Conservation (phyloP, 1,140 invertebrate species). For the Eufriesea mexicana region DNA sequence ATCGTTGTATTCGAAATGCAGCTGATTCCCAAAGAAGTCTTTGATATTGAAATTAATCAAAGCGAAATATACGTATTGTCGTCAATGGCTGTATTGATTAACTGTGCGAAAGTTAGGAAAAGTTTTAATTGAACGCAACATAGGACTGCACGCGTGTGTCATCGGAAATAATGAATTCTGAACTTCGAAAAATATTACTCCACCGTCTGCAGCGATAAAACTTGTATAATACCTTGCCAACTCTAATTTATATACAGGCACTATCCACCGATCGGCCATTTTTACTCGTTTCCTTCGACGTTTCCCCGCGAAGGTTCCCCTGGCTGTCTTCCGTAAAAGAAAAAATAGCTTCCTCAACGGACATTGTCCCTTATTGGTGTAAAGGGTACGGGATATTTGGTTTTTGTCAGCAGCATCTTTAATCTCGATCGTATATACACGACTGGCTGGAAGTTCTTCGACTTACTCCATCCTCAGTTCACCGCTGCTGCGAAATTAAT, state of each 20-base stretch:
- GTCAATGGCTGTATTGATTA: too few species aligned
- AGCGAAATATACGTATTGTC: too few species aligned
- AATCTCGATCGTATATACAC: conserved; percentile 25
- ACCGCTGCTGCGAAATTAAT: conserved; percentile 45
- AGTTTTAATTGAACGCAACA: too few species aligned
- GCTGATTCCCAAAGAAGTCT: too few species aligned
- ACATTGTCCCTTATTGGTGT: background rate
- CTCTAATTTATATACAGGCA: background rate
- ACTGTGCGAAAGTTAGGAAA: too few species aligned
- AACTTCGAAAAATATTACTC: too few species aligned
- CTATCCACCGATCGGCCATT: background rate
- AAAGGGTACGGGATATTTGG: background rate
- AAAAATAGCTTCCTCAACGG: background rate
- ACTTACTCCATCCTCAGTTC: conserved; percentile 31
- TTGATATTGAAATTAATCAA: too few species aligned
- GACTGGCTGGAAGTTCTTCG: background rate
- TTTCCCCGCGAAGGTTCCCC: background rate
- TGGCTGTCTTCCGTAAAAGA: background rate
- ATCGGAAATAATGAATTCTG: too few species aligned
- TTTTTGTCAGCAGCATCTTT: background rate
- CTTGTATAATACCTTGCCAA: background rate
- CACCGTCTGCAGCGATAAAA: too few species aligned
- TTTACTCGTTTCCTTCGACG: background rate
- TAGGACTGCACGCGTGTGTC: too few species aligned
- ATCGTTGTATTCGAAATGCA: too few species aligned